phyloP scores from a whole-genome alignment of 2,797 vertebrate genomes.

The Okamejei kenojei region DNA sequence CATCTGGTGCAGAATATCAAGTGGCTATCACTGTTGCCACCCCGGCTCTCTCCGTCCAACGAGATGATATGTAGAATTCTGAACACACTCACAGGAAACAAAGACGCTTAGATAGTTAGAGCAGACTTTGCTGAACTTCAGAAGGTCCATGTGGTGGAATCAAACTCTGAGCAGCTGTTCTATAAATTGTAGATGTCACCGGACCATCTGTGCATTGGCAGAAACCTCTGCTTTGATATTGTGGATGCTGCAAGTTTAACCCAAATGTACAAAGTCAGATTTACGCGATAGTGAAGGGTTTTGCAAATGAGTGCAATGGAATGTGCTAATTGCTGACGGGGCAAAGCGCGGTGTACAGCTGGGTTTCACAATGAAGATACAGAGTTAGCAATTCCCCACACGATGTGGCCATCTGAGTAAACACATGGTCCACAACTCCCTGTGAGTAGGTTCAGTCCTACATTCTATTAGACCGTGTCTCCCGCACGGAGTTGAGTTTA shows the following conservation, averaged over 20 bases:
- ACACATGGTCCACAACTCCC: not conserved
- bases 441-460: too few species aligned
- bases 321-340: not conserved
- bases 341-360: not conserved
- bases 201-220: too few species aligned
- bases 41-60: not conserved
- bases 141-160: not conserved
- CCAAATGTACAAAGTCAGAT: not conserved
- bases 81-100: not conserved
- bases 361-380: not conserved
- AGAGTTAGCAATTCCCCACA: not conserved
- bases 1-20: not conserved
- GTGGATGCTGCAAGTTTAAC: not conserved
- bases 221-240: not conserved
- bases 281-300: not conserved
- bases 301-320: not conserved
- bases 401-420: not conserved
- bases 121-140: not conserved
- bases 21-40: not conserved
- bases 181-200: not conserved
- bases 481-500: too few species aligned
- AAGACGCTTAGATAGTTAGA: too few species aligned
- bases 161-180: not conserved
- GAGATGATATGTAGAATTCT: not conserved
- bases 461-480: not conserved